phyloP scores from a whole-genome alignment of 2,888 invertebrate species.

The Dryobota labecula region DNA sequence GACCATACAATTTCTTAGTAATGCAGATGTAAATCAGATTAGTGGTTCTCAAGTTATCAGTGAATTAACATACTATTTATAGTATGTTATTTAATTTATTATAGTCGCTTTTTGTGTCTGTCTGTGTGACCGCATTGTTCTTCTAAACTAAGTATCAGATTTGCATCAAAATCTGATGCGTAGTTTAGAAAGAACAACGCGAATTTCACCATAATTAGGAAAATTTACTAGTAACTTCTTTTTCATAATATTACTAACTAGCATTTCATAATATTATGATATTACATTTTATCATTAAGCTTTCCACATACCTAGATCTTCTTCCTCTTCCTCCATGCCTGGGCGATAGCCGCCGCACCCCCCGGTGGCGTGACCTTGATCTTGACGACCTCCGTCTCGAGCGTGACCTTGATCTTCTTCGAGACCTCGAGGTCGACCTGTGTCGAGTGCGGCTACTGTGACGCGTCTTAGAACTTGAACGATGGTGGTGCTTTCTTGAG shows the following conservation, averaged over 20 bases:
- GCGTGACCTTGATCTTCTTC: constrained; percentile 73
- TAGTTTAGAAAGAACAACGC: no score
- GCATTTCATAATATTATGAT: neutral
- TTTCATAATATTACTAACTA: neutral
- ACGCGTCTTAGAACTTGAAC: constrained; percentile 75
- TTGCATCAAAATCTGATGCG: no score
- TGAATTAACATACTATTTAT: neutral
- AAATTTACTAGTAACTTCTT: neutral
- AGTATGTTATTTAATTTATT: no score
- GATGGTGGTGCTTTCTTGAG: constrained; percentile 73
- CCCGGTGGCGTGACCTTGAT: constrained; percentile 62
- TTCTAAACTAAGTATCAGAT: neutral
- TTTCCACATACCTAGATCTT: constrained; percentile 77
- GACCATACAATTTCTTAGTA: neutral
- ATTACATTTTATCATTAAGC: neutral
- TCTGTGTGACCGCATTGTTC: no score
- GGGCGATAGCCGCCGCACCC: constrained; percentile 75
- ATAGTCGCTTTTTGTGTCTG: no score
- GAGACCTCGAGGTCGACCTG: constrained; percentile 77
- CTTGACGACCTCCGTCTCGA: constrained; percentile 74
- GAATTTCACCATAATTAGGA: neutral
- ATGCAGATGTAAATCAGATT: neutral
- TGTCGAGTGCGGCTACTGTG: constrained; percentile 72
- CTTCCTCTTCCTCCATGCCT: constrained; percentile 78
- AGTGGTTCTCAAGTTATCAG: neutral